Evolutionary conservation across 2,888 invertebrate species (phyloP), one percentile per base, ranked within the genome.

Genomic region (Macroteleia sp.): DNA sequence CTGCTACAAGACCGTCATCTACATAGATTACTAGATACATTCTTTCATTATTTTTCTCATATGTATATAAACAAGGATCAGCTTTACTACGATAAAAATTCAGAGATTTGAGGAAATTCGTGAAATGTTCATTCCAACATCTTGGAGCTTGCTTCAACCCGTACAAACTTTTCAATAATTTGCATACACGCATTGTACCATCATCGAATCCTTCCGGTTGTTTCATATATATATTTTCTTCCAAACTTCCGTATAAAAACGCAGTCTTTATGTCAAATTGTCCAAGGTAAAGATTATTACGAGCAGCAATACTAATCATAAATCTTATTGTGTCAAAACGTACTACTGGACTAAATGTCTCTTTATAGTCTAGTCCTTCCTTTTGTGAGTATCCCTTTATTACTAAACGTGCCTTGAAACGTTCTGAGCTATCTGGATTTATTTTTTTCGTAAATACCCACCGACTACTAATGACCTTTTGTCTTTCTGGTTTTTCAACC

Each of bases 301-400:
- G 25, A 25, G 25, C 25, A 25, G 25, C 25, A 25, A 6, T 25
- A 25, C 3, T 25, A 25, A 25, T 25, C 25, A 25, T 25, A 25
- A 25, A 25, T 25, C 25, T 3, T 25, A 79, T 54, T 8, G 54
- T 54, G 28, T 66, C 66, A n/a, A 54, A 66, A 4, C 54, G 54
- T 9, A 48, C 56, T n/a, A 66, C 54, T 10, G 46, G 70, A 46
- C 44, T 59, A 30, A 41, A 85, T 82, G 67, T 83, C 81, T 64
- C 81, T 82, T n/a, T 79, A 84, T 79, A 87, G 78, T 50, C 84
- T 16, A 82, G 20, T 19, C 84, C 85, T 75, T 59, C 10, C 17
- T 52, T 41, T 62, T 85, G 82, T 25, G 6, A 25, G 6, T 25
- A 25, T 25, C 25, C 25, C 25, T 25, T n/a, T n/a, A n/a, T n/a